These are phyloP conservation scores for Macrophya annulata DNA, from an alignment of 2,888 invertebrate genomes.

Conservation along the genomic window DNA sequence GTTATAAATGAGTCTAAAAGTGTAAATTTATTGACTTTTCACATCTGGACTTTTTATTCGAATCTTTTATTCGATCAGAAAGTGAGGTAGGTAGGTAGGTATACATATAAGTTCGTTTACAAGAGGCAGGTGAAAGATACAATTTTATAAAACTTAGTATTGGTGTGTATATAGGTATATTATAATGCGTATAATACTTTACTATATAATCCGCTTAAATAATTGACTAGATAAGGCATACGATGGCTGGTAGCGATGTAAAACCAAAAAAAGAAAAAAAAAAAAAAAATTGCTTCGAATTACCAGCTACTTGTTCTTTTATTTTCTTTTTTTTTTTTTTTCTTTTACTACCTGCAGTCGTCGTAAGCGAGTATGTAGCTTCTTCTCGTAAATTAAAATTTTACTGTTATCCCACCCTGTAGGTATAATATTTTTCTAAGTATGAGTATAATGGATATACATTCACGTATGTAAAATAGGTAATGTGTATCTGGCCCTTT, in stretches of 20 bases:
- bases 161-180: slow-evolving; percentile 18
- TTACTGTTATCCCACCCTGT: slow-evolving; percentile 17
- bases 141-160: neutral
- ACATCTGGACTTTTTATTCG: slow-evolving; percentile 44
- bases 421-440: neutral
- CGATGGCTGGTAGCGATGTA: slow-evolving; percentile 19
- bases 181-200: slow-evolving; percentile 39
- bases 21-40: slow-evolving; percentile 30
- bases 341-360: neutral
- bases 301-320: neutral
- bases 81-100: neutral
- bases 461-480: neutral
- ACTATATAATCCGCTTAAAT: slow-evolving; percentile 11
- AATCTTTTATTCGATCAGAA: slow-evolving; percentile 43
- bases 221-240: slow-evolving; percentile 35
- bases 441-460: neutral
- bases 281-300: slow-evolving; percentile 25
- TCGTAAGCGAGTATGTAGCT: slow-evolving; percentile 39
- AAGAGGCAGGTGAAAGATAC: neutral
- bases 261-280: too few relatives aligned
- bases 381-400: slow-evolving; percentile 45
- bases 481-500: neutral
- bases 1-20: neutral
- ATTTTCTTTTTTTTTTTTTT: neutral
- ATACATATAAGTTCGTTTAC: neutral